Evolutionary conservation across 1,140 invertebrate genomes (phyloP).

Genomic region (Globodera ellingtonae): DNA sequence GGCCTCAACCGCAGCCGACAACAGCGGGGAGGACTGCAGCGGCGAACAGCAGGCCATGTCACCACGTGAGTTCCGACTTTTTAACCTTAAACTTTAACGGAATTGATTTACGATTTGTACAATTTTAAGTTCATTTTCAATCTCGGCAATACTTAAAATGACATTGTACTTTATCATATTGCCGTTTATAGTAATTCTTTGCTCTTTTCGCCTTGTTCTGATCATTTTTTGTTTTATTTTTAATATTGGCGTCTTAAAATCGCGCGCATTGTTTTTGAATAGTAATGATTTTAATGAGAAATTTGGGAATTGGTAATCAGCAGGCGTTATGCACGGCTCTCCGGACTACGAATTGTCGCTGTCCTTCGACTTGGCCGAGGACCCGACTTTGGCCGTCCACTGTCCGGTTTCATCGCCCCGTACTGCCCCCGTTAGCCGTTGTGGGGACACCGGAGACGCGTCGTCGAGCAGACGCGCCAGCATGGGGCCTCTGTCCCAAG

Average conservation of each 20-base stretch:
- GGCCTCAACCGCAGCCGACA: slow-evolving; percentile 3
- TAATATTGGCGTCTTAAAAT: too few relatives aligned
- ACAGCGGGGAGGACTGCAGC: not conserved
- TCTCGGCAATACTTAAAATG: too few relatives aligned
- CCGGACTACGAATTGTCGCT: not conserved
- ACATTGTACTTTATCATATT: too few relatives aligned
- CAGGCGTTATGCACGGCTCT: too few relatives aligned
- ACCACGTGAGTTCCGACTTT: slow-evolving; percentile 10
- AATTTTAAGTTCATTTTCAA: not conserved
- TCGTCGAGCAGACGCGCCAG: not conserved
- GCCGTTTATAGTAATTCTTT: too few relatives aligned
- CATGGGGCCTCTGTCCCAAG: not conserved
- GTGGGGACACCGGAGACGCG: not conserved
- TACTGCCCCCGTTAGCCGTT: not conserved
- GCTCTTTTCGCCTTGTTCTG: too few relatives aligned
- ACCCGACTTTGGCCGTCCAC: not conserved
- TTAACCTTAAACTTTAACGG: not conserved
- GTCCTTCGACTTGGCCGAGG: not conserved
- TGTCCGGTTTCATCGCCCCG: not conserved
- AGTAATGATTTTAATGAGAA: too few relatives aligned
- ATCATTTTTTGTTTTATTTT: too few relatives aligned
- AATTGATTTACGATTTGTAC: not conserved
- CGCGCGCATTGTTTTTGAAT: too few relatives aligned
- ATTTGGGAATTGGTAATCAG: too few relatives aligned
- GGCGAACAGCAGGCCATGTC: not conserved